Evolutionary conservation across 2,888 invertebrate species (phyloP).

Genomic region (Hirudinaria manillensis): DNA sequence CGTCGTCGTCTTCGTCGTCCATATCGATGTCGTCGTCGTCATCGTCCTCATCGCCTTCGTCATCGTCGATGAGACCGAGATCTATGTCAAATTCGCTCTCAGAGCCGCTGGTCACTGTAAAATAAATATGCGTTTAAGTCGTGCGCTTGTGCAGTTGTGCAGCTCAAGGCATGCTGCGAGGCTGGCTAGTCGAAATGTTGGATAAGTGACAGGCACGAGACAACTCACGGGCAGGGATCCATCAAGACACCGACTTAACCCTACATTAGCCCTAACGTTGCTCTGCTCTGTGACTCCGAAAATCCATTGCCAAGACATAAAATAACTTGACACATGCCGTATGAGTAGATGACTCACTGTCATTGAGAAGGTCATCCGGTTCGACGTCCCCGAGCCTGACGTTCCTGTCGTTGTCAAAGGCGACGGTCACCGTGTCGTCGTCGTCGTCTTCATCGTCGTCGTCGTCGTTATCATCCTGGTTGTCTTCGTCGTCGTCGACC

Average conservation of each 20-base stretch:
- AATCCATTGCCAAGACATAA: too few relatives aligned
- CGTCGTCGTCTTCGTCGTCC: constrained; percentile 30
- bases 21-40: constrained; percentile 25
- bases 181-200: too few relatives aligned
- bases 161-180: too few relatives aligned
- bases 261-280: too few relatives aligned
- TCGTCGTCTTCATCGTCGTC: constrained; percentile 42
- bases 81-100: constrained; percentile 29
- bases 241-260: too few relatives aligned
- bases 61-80: constrained; percentile 40
- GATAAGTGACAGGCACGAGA: too few relatives aligned
- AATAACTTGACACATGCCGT: too few relatives aligned
- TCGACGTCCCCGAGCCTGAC: background rate
- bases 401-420: constrained; percentile 15
- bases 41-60: constrained; percentile 37
- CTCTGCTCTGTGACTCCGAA: too few relatives aligned
- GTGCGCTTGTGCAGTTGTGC: too few relatives aligned
- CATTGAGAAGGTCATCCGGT: background rate
- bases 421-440: constrained; percentile 34
- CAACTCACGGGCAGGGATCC: too few relatives aligned
- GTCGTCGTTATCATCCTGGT: constrained; percentile 43
- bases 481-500: constrained; percentile 41
- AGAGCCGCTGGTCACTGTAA: constrained; percentile 33
- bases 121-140: background rate
- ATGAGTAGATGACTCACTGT: constrained; percentile 15